Percentiles rank a stretch among this genome's conserved stretches.
Conservation (phyloP, 2,797 vertebrate species). For the Phoebastria nigripes region DNA sequence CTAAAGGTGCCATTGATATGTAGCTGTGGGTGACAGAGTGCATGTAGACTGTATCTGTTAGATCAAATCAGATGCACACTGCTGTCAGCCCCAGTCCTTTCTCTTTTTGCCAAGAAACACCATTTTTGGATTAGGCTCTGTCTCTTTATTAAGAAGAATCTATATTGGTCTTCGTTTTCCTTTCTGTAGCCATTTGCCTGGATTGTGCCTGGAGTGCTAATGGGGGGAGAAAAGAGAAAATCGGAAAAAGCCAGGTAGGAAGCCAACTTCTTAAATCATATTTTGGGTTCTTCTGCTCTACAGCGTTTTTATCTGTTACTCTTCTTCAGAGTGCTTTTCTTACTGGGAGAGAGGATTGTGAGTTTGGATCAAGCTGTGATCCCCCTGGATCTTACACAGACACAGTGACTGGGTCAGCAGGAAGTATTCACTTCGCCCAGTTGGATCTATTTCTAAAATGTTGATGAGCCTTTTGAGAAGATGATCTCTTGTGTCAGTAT, state of each 20-base stretch:
- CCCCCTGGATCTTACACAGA: neutral
- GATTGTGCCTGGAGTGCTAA: constrained; percentile 95
- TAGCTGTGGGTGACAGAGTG: neutral
- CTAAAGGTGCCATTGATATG: neutral
- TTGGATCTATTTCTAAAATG: constrained; percentile 16
- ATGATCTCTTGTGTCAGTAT: neutral
- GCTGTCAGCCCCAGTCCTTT: neutral
- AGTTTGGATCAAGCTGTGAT: constrained; percentile 4
- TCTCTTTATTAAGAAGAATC: neutral
- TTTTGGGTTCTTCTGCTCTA: neutral
- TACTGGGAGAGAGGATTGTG: neutral
- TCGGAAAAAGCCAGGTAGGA: constrained; percentile 93
- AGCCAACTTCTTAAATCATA: neutral
- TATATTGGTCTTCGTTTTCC: neutral
- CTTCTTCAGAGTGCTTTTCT: neutral
- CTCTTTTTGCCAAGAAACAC: neutral
- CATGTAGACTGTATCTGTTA: neutral
- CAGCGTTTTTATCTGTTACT: neutral
- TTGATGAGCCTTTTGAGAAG: constrained; percentile 24
- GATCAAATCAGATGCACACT: neutral
- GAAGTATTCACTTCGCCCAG: neutral
- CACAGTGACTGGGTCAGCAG: neutral
- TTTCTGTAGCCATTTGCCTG: constrained; percentile 74
- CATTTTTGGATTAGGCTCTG: neutral
- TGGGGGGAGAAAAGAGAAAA: constrained; percentile 97